Evolutionary conservation across 1,140 invertebrate genomes (phyloP).

Genomic region (Micrasema longulum): DNA sequence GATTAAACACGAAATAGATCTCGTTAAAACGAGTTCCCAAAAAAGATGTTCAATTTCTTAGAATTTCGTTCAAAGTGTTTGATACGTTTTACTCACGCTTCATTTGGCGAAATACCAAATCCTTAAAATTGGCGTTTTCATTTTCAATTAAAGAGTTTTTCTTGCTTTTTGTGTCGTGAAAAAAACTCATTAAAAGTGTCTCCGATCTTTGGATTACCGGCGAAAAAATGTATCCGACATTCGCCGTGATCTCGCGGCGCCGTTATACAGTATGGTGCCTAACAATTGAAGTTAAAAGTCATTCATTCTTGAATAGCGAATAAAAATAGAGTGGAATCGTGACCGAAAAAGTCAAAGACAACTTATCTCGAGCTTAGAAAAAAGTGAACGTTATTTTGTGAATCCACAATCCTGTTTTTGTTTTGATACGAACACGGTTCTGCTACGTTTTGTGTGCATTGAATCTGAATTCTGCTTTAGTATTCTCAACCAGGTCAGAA

Average conservation of each 20-base stretch:
- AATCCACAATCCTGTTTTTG: conserved; percentile 1
- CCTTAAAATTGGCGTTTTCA: background rate
- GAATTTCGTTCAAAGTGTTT: background rate
- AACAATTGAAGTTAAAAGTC: conserved; percentile 13
- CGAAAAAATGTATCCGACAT: conserved; percentile 8
- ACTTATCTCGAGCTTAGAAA: conserved; percentile 9
- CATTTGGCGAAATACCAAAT: background rate
- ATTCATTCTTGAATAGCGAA: conserved; percentile 21
- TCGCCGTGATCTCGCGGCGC: conserved; percentile 3
- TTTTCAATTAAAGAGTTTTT: conserved; percentile 1
- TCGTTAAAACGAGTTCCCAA: too few relatives aligned
- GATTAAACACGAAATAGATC: too few relatives aligned
- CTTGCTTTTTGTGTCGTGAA: background rate
- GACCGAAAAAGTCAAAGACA: conserved; percentile 24
- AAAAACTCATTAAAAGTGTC: conserved; percentile 16
- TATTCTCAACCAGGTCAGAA: background rate
- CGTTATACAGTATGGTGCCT: conserved; percentile 9
- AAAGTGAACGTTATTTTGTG: conserved; percentile 22
- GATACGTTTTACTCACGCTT: background rate
- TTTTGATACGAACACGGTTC: background rate
- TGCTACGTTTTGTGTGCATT: background rate
- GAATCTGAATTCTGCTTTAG: background rate
- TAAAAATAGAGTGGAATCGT: conserved; percentile 29
- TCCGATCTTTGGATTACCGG: background rate
- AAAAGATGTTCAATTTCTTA: background rate